Conservation (phyloP, 2,888 invertebrate genomes). For the Apoda limacodes region DNA sequence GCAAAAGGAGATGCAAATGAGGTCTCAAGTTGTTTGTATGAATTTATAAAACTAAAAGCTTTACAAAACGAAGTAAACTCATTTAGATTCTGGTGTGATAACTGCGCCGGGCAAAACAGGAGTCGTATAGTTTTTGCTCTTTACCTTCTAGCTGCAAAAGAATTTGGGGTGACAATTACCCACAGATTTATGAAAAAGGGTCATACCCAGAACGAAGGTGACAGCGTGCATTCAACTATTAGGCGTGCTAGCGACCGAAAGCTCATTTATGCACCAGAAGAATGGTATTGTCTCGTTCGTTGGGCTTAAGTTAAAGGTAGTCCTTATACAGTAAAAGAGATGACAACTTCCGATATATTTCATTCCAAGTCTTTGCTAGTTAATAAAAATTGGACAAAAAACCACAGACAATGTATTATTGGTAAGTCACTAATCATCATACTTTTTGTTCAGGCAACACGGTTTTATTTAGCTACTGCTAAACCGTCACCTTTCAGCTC, state of each 20-base stretch:
- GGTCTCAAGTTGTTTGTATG: too few species aligned
- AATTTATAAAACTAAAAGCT: not conserved
- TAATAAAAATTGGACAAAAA: too few species aligned
- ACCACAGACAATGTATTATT: too few species aligned
- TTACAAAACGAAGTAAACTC: too few species aligned
- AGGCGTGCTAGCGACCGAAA: conserved; percentile 15
- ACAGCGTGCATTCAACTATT: conserved; percentile 19
- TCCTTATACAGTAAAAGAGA: conserved; percentile 11
- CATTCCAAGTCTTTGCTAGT: too few species aligned
- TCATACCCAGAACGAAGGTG: conserved; percentile 19
- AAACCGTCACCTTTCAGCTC: too few species aligned
- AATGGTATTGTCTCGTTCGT: conserved; percentile 13
- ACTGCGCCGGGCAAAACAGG: conserved; percentile 11
- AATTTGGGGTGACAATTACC: conserved; percentile 11
- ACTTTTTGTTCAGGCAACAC: too few species aligned
- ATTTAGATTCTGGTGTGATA: conserved; percentile 12
- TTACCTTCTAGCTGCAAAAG: conserved; percentile 7
- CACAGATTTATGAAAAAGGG: conserved; percentile 16
- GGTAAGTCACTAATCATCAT: too few species aligned
- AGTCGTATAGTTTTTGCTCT: conserved; percentile 15
- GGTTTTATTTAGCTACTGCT: too few species aligned
- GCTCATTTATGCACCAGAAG: conserved; percentile 8
- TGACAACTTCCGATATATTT: too few species aligned
- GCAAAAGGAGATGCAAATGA: too few species aligned
- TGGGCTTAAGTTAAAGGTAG: conserved; percentile 7